These are phyloP conservation scores for Sebastes matsubarae DNA, from an alignment of 2,797 vertebrate genomes.

Conservation along the genomic window DNA sequence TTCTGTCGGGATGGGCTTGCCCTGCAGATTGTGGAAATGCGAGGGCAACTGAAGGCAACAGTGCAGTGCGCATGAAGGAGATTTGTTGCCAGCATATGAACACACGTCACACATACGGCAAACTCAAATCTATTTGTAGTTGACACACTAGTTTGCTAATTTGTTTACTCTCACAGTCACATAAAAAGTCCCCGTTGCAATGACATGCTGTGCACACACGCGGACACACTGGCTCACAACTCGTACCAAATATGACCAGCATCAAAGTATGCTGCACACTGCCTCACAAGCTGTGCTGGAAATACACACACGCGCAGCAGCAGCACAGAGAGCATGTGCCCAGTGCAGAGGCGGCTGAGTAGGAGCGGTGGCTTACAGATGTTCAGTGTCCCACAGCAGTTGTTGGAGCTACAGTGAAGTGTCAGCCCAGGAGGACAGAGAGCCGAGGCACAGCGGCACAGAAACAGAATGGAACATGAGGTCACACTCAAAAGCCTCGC, in stretches of 20 bases:
- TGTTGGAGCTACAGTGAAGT: conserved; percentile 77
- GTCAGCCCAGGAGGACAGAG: conserved; percentile 68
- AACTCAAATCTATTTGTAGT: background rate
- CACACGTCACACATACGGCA: background rate
- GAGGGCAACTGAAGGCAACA: conserved; percentile 17
- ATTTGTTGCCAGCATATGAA: background rate
- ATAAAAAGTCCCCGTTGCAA: conserved; percentile 18
- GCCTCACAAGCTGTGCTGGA: conserved; percentile 46
- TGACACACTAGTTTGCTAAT: conserved; percentile 35
- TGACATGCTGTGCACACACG: conserved; percentile 12
- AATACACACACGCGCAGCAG: conserved; percentile 32
- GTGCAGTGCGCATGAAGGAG: background rate
- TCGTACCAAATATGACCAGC: conserved; percentile 36
- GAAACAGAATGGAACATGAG: conserved; percentile 83
- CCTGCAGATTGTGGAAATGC: background rate
- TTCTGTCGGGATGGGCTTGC: conserved; percentile 12
- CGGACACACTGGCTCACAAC: conserved; percentile 23
- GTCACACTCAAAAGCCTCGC: conserved; percentile 74
- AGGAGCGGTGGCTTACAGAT: conserved; percentile 76
- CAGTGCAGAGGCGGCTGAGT: conserved; percentile 55
- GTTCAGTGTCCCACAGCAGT: conserved; percentile 80
- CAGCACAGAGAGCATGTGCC: conserved; percentile 48
- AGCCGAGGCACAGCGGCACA: conserved; percentile 66
- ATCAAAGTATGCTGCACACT: conserved; percentile 56
- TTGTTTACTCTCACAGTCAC: conserved; percentile 25